These are phyloP conservation scores for Parauchenoglanis punctatus DNA, from an alignment of 2,797 vertebrate genomes.

Conservation along the genomic window DNA sequence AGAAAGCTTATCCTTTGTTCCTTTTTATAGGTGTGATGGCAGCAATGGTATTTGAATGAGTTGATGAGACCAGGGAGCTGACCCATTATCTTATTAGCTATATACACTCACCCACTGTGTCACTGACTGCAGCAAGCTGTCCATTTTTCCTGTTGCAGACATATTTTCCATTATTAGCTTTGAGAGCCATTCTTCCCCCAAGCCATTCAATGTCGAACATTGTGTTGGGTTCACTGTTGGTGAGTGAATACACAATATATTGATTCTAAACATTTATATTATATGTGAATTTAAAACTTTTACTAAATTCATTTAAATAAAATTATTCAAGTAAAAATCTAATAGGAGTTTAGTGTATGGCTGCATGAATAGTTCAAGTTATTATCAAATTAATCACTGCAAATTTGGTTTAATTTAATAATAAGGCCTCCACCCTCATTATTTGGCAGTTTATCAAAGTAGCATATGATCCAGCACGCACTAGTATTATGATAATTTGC, in stretches of 20 bases:
- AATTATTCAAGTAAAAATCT: not conserved
- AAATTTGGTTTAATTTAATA: not conserved
- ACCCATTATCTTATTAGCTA: not conserved
- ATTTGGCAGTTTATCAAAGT: not conserved
- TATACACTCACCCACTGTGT: slow-evolving; percentile 81
- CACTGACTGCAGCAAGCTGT: slow-evolving; percentile 90
- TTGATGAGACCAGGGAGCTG: not conserved
- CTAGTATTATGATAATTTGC: not conserved
- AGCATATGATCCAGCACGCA: not conserved
- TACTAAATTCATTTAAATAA: not conserved
- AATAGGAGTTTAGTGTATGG: not conserved
- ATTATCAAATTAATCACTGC: not conserved
- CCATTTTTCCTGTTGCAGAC: slow-evolving; percentile 95
- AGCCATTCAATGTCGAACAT: slow-evolving; percentile 96
- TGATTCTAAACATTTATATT: not conserved
- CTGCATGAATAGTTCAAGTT: not conserved
- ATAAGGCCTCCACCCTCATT: not conserved
- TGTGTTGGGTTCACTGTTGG: slow-evolving; percentile 81
- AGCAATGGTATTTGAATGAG: not conserved
- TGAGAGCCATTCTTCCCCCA: slow-evolving; percentile 85
- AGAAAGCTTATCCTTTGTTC: not conserved
- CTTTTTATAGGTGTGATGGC: not conserved
- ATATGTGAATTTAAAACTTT: not conserved
- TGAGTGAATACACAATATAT: not conserved
- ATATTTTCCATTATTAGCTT: slow-evolving; percentile 91